These are phyloP conservation scores for Propsilocerus akamusi DNA, from an alignment of 1,140 invertebrate species.

Conservation along the genomic window DNA sequence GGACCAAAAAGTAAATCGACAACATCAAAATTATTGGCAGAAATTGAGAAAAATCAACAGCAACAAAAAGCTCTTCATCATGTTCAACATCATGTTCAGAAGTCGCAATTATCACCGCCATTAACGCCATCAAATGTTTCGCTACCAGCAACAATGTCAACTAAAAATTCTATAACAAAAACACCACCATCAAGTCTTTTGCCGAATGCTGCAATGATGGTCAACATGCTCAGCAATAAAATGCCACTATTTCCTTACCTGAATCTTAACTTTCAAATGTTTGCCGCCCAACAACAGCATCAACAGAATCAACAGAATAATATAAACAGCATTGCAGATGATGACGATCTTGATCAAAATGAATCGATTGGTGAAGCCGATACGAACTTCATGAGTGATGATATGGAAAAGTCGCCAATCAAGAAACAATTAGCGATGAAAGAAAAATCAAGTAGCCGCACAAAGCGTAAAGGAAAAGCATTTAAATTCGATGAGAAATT, in stretches of 20 bases:
- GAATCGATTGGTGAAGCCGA: neutral
- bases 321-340: neutral
- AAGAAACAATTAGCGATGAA: too few species aligned
- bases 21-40: constrained; percentile 8
- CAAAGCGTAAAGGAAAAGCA: neutral
- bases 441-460: too few species aligned
- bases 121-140: constrained; percentile 9
- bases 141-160: constrained; percentile 6
- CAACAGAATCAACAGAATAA: neutral
- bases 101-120: constrained; percentile 9
- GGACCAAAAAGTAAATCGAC: constrained; percentile 53
- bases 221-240: constrained; percentile 18
- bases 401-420: neutral
- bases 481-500: neutral
- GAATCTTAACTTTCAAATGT: constrained; percentile 24
- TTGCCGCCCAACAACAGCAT: constrained; percentile 23
- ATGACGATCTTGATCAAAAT: neutral
- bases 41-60: constrained; percentile 15
- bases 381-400: neutral
- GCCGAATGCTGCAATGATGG: constrained; percentile 11
- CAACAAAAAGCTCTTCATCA: constrained; percentile 14
- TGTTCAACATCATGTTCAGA: too few species aligned
- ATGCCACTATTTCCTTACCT: constrained; percentile 24
- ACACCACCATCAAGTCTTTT: neutral
- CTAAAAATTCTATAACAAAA: constrained; percentile 9